Evolutionary conservation across 2,113 vertebrate genomes (phyloP).

Genomic region (Oreochromis aureus): DNA sequence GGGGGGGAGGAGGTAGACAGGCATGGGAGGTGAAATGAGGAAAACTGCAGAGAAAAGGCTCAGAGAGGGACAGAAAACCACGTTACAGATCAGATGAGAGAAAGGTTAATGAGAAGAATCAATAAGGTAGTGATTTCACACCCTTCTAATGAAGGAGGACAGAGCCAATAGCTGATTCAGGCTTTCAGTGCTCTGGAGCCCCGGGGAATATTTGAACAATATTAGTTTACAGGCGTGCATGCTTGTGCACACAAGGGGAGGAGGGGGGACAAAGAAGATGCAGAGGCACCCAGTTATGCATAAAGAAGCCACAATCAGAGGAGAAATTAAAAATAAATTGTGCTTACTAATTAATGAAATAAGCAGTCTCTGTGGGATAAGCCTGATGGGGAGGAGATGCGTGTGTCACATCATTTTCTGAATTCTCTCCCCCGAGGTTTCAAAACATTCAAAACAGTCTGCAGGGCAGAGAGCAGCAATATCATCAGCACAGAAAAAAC

Average conservation of each 20-base stretch:
- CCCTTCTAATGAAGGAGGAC: conserved; percentile 43
- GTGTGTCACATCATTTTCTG: neutral
- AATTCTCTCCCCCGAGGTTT: neutral
- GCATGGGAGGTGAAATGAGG: neutral
- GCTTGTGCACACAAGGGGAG: neutral
- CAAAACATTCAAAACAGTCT: neutral
- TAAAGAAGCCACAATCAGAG: neutral
- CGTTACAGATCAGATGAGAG: conserved; percentile 18
- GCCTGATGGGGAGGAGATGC: neutral
- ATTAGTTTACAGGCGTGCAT: conserved; percentile 21
- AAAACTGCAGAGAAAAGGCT: neutral
- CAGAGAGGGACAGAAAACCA: neutral
- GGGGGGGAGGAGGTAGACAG: neutral
- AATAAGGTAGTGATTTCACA: conserved; percentile 36
- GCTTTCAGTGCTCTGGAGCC: conserved; percentile 20
- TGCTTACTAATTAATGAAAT: conserved; percentile 14
- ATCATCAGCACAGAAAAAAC: neutral
- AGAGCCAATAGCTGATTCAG: conserved; percentile 42
- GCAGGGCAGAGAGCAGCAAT: neutral
- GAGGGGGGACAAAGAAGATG: neutral
- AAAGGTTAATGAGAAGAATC: conserved; percentile 47
- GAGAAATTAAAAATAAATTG: neutral
- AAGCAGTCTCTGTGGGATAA: neutral
- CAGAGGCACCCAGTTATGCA: neutral
- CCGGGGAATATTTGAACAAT: conserved; percentile 16